phyloP scores from a whole-genome alignment of 2,888 invertebrate species.

The Drosophila testacea region DNA sequence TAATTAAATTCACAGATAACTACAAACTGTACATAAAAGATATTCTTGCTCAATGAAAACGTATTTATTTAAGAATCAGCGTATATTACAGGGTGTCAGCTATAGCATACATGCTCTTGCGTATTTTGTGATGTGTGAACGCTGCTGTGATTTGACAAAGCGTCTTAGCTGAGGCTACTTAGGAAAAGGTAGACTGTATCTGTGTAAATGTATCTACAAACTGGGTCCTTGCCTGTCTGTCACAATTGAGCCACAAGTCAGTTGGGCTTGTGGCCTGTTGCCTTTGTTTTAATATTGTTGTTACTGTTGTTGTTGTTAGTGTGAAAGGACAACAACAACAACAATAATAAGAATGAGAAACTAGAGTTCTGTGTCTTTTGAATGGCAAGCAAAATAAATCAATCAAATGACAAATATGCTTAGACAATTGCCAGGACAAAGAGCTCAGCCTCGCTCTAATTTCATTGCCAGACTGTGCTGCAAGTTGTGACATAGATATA shows the following conservation, averaged over 20 bases:
- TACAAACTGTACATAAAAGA: too few relatives aligned
- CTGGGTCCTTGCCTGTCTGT: slow-evolving; percentile 37
- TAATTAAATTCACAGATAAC: too few relatives aligned
- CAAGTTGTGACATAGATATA: slow-evolving; percentile 33
- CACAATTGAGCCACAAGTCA: slow-evolving; percentile 64
- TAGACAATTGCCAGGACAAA: slow-evolving; percentile 75
- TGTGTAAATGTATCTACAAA: slow-evolving; percentile 11
- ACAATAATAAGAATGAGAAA: neutral
- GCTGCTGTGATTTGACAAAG: slow-evolving; percentile 58
- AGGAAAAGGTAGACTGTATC: slow-evolving; percentile 16
- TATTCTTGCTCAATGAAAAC: too few relatives aligned
- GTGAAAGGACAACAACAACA: neutral
- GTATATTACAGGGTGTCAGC: neutral
- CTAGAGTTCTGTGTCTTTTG: slow-evolving; percentile 44
- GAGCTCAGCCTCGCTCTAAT: slow-evolving; percentile 61
- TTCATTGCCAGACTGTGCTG: slow-evolving; percentile 61
- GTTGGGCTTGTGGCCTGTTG: slow-evolving; percentile 16
- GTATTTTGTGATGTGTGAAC: slow-evolving; percentile 29
- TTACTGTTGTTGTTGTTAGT: slow-evolving; percentile 13
- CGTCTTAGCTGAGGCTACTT: slow-evolving; percentile 37
- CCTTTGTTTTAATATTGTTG: too few relatives aligned
- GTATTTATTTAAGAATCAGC: neutral
- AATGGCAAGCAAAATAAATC: slow-evolving; percentile 75
- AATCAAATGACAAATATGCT: slow-evolving; percentile 82
- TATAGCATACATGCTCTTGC: slow-evolving; percentile 1